Percentiles rank a stretch among this genome's conserved stretches.
Evolutionary conservation across 2,888 invertebrate species (phyloP).

Genomic region (Calliopum simillimum): DNA sequence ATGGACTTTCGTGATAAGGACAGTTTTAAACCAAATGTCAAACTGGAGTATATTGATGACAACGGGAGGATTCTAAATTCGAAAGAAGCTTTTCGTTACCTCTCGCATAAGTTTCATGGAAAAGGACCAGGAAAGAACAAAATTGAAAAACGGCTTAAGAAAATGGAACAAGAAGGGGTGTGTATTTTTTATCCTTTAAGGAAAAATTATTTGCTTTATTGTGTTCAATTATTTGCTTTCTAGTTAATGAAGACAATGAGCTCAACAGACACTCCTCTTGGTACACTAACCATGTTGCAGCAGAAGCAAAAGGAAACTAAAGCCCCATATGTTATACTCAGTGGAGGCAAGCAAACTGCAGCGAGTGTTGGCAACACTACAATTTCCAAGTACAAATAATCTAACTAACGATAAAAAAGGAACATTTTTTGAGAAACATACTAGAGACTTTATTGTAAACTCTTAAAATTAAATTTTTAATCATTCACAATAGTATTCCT

Average conservation of each 20-base stretch:
- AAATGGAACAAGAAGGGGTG: conserved; percentile 87
- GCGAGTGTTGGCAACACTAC: conserved; percentile 56
- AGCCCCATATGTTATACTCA: conserved; percentile 91
- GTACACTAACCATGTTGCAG: conserved; percentile 92
- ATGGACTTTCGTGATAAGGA: conserved; percentile 93
- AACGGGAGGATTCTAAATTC: conserved; percentile 91
- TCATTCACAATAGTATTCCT: too few species aligned
- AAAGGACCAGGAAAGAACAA: conserved; percentile 99
- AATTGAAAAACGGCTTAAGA: conserved; percentile 95
- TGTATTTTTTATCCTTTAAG: background rate
- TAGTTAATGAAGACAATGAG: conserved; percentile 97
- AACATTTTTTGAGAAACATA: conserved; percentile 37
- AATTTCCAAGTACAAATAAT: conserved; percentile 64
- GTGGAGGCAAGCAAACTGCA: conserved; percentile 81
- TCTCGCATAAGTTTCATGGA: conserved; percentile 99
- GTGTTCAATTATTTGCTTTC: conserved; percentile 36
- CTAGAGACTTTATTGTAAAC: background rate
- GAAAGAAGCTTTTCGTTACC: conserved; percentile 96
- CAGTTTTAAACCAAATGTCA: conserved; percentile 91
- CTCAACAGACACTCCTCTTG: conserved; percentile 96
- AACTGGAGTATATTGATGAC: conserved; percentile 97
- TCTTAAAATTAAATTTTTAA: background rate
- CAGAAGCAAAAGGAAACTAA: conserved; percentile 96
- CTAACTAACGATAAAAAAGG: conserved; percentile 23
- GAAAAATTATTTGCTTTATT: background rate